phyloP scores from a whole-genome alignment of 2,888 invertebrate genomes.

The Cecidostiba fungosa region DNA sequence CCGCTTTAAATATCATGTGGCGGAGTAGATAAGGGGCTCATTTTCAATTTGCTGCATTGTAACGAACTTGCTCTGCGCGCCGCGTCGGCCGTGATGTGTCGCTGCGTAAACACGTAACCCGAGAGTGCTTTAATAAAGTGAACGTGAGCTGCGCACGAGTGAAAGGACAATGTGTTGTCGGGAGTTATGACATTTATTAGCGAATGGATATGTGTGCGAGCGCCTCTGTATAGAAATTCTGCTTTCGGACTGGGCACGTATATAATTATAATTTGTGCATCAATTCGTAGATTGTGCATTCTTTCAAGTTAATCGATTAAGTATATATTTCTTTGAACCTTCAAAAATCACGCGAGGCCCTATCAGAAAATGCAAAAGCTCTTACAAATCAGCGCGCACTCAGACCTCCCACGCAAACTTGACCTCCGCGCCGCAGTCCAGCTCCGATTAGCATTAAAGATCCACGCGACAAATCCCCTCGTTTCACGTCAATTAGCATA shows the following conservation, averaged over 20 bases:
- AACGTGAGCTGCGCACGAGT: not conserved
- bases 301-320: too few species aligned
- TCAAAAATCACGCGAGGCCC: too few species aligned
- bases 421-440: too few species aligned
- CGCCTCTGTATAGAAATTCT: not conserved
- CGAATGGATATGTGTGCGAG: not conserved
- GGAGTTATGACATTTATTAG: slow-evolving; percentile 12
- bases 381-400: too few species aligned
- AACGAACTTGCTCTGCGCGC: not conserved
- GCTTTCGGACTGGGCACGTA: not conserved
- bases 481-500: slow-evolving; percentile 57
- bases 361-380: too few species aligned
- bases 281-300: too few species aligned
- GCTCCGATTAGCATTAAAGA: slow-evolving; percentile 32
- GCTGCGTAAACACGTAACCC: slow-evolving; percentile 1
- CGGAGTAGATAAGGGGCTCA: slow-evolving; percentile 33
- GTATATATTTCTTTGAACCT: too few species aligned
- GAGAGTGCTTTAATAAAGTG: slow-evolving; percentile 1
- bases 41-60: slow-evolving; percentile 40
- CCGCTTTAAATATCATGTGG: slow-evolving; percentile 45
- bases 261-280: too few species aligned
- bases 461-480: slow-evolving; percentile 43
- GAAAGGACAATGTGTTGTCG: slow-evolving; percentile 35
- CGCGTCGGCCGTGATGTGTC: not conserved
- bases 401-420: too few species aligned